These are phyloP conservation scores for Xiphorhynchus erythropygius DNA, from an alignment of 2,797 vertebrate species.

Conservation along the genomic window DNA sequence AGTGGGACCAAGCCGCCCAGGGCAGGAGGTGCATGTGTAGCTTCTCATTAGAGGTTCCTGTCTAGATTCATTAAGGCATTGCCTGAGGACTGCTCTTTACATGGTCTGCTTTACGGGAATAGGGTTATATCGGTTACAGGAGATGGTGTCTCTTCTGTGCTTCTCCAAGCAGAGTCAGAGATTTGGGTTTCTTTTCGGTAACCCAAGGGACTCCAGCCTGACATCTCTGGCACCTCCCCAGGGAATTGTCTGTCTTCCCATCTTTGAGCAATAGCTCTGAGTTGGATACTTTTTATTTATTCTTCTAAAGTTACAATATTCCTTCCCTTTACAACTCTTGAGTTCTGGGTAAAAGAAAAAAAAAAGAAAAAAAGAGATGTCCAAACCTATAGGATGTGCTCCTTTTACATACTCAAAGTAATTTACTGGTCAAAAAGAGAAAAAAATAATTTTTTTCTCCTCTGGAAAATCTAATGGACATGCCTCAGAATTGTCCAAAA, in stretches of 20 bases:
- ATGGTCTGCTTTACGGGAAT: neutral
- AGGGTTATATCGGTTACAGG: neutral
- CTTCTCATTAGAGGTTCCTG: neutral
- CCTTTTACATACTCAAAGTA: neutral
- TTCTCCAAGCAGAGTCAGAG: neutral
- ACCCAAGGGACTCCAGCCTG: fast-evolving
- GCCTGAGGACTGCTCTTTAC: neutral
- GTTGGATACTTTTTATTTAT: neutral
- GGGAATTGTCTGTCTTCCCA: neutral
- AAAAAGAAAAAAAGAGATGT: neutral
- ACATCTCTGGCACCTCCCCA: neutral
- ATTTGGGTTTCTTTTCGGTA: neutral
- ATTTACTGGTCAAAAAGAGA: neutral
- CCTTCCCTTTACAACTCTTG: neutral
- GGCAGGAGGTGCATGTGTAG: neutral
- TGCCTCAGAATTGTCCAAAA: neutral
- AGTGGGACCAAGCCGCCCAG: neutral
- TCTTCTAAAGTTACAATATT: neutral
- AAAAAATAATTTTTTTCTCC: neutral
- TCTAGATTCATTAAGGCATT: neutral
- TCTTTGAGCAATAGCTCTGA: neutral
- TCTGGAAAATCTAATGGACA: neutral
- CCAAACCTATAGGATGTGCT: neutral
- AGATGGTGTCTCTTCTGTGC: neutral
- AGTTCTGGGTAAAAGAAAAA: neutral